Base-by-base conservation (phyloP, 2,888 invertebrate species). In the Gandaritis pyraliata region DNA sequence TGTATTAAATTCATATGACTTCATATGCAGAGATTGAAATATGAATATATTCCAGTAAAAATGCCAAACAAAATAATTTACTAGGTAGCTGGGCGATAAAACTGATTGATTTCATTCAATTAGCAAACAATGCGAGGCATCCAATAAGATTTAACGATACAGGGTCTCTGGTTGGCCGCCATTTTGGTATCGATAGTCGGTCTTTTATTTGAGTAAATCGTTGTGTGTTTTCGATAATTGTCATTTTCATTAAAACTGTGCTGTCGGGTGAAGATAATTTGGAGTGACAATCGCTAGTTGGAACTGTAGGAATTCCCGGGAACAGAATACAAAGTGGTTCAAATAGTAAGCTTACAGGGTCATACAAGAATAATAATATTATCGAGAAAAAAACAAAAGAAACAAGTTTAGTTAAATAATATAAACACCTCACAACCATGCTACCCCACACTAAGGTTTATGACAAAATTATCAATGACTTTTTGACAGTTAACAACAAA, bases 171-270 rank as follows among this genome's bases (percentile, higher is more conserved):
- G 76, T 78, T 74, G 76, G 78, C 72, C 77, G 76, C 64, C 71
- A 62, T 71, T 72, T 72, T 65, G 72, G 68, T 76, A 77, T 78
- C 76, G 74, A 78, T 78, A 68, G 68, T 67, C 58, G 48, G 58
- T 72, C 68, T 79, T 77, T 80, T 77, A 83, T 79, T 66, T 77
- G 72, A 79, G 80, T 82, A 79, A 81, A 83, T 81, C 74, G 81
- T 75, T 77, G 75, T 71, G 72, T 78, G 76, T 78, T 82, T 78
- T 75, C 78, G 70, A 80, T 80, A 79, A 79, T 79, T 80, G 79
- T 76, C 75, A 71, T 74, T 67, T 78, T 73, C 72, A 72, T 76
- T 78, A 77, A 75, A 78, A 77, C 71, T 66, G 70, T 54, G 70
- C 61, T 68, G 58, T 36, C 39, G 54, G 38, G 29, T 57, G 15